Base-by-base conservation (phyloP, 2,113 vertebrate genomes). In the Campylomormyrus numenius region DNA sequence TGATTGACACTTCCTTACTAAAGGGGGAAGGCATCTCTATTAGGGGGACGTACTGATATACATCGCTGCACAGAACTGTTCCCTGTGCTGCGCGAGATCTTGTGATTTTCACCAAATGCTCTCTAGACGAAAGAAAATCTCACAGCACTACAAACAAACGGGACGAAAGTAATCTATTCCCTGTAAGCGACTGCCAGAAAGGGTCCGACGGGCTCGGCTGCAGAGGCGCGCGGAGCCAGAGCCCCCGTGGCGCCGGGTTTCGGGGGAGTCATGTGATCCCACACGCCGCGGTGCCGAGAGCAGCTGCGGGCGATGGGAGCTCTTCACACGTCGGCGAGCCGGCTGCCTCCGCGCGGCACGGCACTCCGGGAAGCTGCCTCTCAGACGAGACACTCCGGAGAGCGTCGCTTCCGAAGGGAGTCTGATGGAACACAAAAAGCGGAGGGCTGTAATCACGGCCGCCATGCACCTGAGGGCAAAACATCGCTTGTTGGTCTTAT, bases 261-360 rank as follows among this genome's bases (percentile, higher is more conserved):
- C 83, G 85, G 89, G 70, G 52, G 87, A 88, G 35, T 80, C 89
- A 90, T 88, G 45, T 88, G 62, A 90, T 88, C 62, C 66, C 48
- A 3, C 70, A 11, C 66, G 42, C 48, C 39, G 49, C 42, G 10
- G 70, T 31, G 85, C 85, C 13, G 62, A 88, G 66, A 70, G 86
- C 85, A 88, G 89, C 89, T 88, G 89, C 45, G 24, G 89, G 85
- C 62, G 8, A 48, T 5, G 24, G 10, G 45, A 87, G 85, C 31
- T 19, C 21, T 87, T 90, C 89, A 87, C 58, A 46, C 70, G 84
- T 50, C 45, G 66, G 13, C 27, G 31, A 42, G 66, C 70, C 35
- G 48, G 70, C 88, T 39, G 88, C 46, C 49, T 89, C 48, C 1
- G 3, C 19, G 9, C n/a, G 9, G 17, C 85, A 53, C 52, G 10